Percentiles rank a stretch among this genome's conserved stretches.
Conservation (phyloP, 2,113 vertebrate genomes). For the Oncorhynchus kisutch region DNA sequence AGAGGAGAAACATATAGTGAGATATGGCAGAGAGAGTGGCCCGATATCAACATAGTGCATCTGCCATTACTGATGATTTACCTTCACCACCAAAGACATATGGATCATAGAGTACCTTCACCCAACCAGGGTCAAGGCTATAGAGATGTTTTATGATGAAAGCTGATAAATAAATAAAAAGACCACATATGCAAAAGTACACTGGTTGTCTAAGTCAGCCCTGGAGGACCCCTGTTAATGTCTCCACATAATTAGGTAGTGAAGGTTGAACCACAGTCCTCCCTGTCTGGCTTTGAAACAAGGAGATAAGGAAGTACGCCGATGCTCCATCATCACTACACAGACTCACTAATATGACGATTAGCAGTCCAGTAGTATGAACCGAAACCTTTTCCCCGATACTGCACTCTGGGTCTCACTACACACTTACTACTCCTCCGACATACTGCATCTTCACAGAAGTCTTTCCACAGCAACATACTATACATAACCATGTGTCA, state of each 20-base stretch:
- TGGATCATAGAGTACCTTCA: background rate
- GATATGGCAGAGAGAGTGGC: background rate
- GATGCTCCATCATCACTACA: background rate
- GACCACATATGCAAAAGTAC: background rate
- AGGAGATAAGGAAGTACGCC: background rate
- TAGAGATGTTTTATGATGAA: too few relatives aligned
- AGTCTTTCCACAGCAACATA: constrained; percentile 27
- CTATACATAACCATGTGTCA: constrained; percentile 34
- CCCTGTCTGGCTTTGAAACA: background rate
- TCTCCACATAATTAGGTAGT: too few relatives aligned
- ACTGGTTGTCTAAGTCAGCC: too few relatives aligned
- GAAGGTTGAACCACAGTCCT: too few relatives aligned
- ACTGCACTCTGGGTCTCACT: too few relatives aligned
- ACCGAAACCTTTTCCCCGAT: constrained; percentile 49
- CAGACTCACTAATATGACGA: constrained; percentile 16
- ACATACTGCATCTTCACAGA: constrained; percentile 11
- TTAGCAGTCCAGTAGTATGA: constrained; percentile 22
- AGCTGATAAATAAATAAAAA: background rate
- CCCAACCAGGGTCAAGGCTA: background rate
- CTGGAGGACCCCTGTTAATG: background rate
- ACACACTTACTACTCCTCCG: background rate
- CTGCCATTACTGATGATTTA: constrained; percentile 5
- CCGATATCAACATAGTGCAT: background rate
- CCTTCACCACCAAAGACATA: constrained; percentile 15
- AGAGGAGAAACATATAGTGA: background rate